phyloP scores from a whole-genome alignment of 2,888 invertebrate genomes.

The Drosophila yooni region DNA sequence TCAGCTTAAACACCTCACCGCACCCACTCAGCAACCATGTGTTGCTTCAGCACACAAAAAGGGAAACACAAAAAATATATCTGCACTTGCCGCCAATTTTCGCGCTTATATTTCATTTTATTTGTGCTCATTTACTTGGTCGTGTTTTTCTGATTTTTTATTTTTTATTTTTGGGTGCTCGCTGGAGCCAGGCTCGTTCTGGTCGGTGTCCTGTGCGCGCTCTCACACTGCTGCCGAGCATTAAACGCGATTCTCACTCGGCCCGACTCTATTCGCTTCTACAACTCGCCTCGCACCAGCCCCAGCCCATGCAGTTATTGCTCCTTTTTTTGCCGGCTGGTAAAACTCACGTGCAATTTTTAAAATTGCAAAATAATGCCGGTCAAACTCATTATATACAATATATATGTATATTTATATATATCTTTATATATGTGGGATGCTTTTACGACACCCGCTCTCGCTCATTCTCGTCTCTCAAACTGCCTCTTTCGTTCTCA shows the following conservation, averaged over 20 bases:
- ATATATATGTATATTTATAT: neutral
- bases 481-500: conserved; percentile 1
- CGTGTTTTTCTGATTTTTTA: conserved; percentile 16
- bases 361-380: conserved; percentile 76
- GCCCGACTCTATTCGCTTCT: conserved; percentile 19
- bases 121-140: conserved; percentile 54
- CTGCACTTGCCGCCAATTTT: conserved; percentile 38
- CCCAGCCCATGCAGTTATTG: neutral
- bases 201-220: conserved; percentile 51
- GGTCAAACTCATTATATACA: conserved; percentile 74
- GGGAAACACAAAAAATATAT: conserved; percentile 16
- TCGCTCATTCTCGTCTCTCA: neutral
- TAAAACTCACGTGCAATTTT: conserved; percentile 72
- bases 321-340: conserved; percentile 59
- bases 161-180: conserved; percentile 32
- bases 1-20: conserved; percentile 68
- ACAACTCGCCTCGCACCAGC: neutral
- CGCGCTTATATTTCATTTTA: conserved; percentile 46
- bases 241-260: conserved; percentile 34
- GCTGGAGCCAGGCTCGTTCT: conserved; percentile 7
- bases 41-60: conserved; percentile 52
- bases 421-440: conserved; percentile 20
- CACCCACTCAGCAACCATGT: conserved; percentile 59
- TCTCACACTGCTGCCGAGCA: conserved; percentile 41
- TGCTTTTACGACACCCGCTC: conserved; percentile 13